Base-by-base conservation (phyloP, 2,797 vertebrate genomes). In the Silurus aristotelis region DNA sequence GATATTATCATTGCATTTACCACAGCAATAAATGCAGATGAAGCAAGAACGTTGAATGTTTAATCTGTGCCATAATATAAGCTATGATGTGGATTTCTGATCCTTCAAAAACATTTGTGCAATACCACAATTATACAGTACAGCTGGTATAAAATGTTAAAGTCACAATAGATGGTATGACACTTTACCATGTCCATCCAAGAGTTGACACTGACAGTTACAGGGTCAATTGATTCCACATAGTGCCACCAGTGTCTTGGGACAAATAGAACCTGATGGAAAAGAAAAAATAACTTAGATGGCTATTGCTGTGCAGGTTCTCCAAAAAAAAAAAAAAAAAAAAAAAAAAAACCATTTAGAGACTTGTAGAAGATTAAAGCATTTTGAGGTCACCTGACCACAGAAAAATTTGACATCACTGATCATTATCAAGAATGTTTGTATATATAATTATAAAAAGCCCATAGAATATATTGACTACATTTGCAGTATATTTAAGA, bases 161-260 rank as follows among this genome's bases (percentile, higher is more conserved):
- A 13, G 38, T 31, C 58, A 58, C 10, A 75, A 56, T 2, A 64
- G 25, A n/a, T 3, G 9, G n/a, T 13, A 80, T 5, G 43, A 13
- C 9, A 71, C 48, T 89, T 93, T 94, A 99, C 98, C 97, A 98
- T 88, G 86, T 99, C 97, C 58, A 98, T 97, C 98, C 98, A 99
- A 52, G 98, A 96, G 93, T 99, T 99, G 89, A 99, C 90, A 83
- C 97, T 99, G 93, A 99, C 93, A 0, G 97, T 99, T 90, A 98
- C n/a, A 25, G 96, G 95, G 90, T 99, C 98, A 83, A 97, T 66
- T 2, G 96, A 98, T 91, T 99, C 98, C 91, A 99, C 98, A 0
- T 97, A 98, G 94, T 99, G 98, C 98, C 98, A 99, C 98, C 98
- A 99, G 89, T 97, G 97, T 87, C 95, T 96, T 85, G 98, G 98